These are phyloP conservation scores for Columba janthina DNA, from an alignment of 2,113 vertebrate species.

Conservation along the genomic window DNA sequence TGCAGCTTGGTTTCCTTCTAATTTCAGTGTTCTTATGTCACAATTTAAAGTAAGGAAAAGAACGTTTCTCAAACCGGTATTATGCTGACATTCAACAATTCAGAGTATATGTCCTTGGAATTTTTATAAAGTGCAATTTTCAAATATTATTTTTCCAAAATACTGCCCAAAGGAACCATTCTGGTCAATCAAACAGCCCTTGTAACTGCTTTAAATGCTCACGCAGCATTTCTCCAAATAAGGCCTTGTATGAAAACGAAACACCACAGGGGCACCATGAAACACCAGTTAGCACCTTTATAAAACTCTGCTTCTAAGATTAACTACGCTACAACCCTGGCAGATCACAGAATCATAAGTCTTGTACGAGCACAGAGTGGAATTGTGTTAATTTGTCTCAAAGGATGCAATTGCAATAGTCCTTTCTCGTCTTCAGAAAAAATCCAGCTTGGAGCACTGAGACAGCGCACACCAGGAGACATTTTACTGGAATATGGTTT, in stretches of 20 bases:
- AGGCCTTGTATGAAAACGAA: conserved; percentile 26
- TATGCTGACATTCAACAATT: conserved; percentile 7
- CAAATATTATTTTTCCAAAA: conserved; percentile 58
- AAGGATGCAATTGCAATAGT: conserved; percentile 9
- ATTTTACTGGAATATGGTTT: neutral
- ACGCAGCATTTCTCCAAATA: conserved; percentile 49
- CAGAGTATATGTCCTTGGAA: neutral
- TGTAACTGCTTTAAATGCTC: conserved; percentile 45
- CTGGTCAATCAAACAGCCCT: conserved; percentile 45
- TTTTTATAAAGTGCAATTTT: conserved; percentile 56
- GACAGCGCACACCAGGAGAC: neutral
- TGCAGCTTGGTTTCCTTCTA: neutral
- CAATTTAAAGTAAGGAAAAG: neutral
- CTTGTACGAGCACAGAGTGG: neutral
- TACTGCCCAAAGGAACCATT: conserved; percentile 39
- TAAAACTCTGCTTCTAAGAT: conserved; percentile 50
- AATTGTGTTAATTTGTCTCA: conserved; percentile 54
- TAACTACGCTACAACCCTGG: conserved; percentile 48
- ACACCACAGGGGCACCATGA: conserved; percentile 35
- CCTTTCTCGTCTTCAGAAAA: conserved; percentile 24
- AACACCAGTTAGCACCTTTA: conserved; percentile 63
- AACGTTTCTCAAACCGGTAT: neutral
- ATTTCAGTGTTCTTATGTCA: neutral
- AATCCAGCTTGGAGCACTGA: neutral
- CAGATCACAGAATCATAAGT: conserved; percentile 40